Conservation (phyloP, 2,797 vertebrate genomes). For the Macroramphosus scolopax region DNA sequence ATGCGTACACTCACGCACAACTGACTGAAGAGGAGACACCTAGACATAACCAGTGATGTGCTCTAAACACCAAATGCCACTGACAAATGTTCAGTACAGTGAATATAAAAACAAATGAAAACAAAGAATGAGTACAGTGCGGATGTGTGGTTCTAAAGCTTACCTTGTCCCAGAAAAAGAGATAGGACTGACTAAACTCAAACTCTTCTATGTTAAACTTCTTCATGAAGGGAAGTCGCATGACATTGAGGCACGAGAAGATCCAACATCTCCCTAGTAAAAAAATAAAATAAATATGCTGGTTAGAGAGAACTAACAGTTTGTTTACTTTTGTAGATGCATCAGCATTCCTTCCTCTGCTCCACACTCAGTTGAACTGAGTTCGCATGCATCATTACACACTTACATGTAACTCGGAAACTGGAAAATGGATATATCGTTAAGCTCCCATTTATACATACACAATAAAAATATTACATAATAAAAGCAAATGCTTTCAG, state of each 20-base stretch:
- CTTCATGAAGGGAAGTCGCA: slow-evolving; percentile 98
- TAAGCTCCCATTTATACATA: too few species aligned
- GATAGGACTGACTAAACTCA: slow-evolving; percentile 97
- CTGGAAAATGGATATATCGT: too few species aligned
- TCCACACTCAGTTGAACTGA: not conserved
- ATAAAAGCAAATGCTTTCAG: too few species aligned
- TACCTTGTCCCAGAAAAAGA: slow-evolving; percentile 99
- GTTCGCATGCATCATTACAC: too few species aligned
- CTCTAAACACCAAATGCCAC: too few species aligned
- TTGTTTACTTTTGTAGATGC: too few species aligned
- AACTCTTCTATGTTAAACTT: slow-evolving; percentile 98
- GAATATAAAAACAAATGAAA: too few species aligned
- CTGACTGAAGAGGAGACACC: slow-evolving; percentile 8
- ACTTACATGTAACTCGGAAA: too few species aligned
- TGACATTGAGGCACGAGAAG: slow-evolving; percentile 97
- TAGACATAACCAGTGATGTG: slow-evolving; percentile 7
- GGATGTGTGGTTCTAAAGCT: slow-evolving; percentile 4
- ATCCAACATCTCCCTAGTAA: slow-evolving; percentile 96
- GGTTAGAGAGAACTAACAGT: too few species aligned
- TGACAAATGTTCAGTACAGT: too few species aligned
- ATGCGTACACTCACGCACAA: not conserved
- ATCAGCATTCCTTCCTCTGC: not conserved
- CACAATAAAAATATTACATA: too few species aligned
- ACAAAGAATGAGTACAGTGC: not conserved
- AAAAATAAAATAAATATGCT: slow-evolving; percentile 3